Conservation (phyloP, 2,888 invertebrate species). For the Phragmatobia fuliginosa region DNA sequence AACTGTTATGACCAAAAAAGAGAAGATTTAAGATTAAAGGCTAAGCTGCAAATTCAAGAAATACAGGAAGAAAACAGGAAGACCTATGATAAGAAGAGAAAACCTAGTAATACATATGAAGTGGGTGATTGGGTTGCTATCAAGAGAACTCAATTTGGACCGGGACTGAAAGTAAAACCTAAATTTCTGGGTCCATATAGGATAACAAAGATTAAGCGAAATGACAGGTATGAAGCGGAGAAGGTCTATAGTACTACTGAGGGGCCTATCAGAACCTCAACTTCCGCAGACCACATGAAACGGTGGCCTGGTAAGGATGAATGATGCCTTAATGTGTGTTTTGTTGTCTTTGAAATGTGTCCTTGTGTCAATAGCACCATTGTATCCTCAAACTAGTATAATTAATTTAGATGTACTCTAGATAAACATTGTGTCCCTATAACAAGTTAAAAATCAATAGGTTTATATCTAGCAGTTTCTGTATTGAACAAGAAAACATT, state of each 20-base stretch:
- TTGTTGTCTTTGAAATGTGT: too few species aligned
- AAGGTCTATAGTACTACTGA: background rate
- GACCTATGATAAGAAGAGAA: background rate
- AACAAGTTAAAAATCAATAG: too few species aligned
- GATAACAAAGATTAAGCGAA: background rate
- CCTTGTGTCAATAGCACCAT: too few species aligned
- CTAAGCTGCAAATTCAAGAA: background rate
- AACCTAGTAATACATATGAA: background rate
- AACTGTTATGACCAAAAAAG: background rate
- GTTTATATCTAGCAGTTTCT: too few species aligned
- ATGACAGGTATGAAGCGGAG: background rate
- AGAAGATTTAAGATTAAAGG: background rate
- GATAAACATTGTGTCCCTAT: too few species aligned
- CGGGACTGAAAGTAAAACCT: too few species aligned
- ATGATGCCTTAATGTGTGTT: too few species aligned
- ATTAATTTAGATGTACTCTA: too few species aligned
- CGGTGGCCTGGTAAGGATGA: background rate
- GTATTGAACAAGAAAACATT: too few species aligned
- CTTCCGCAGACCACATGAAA: background rate
- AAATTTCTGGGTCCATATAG: constrained; percentile 1
- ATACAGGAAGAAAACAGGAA: background rate
- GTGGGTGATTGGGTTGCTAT: constrained; percentile 3
- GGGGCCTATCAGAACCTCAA: background rate
- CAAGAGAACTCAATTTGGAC: constrained; percentile 1
- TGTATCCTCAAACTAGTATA: too few species aligned